Percentiles rank a stretch among this genome's conserved stretches.
Evolutionary conservation across 2,797 vertebrate genomes (phyloP).

Genomic region (Pelochelys cantorii): DNA sequence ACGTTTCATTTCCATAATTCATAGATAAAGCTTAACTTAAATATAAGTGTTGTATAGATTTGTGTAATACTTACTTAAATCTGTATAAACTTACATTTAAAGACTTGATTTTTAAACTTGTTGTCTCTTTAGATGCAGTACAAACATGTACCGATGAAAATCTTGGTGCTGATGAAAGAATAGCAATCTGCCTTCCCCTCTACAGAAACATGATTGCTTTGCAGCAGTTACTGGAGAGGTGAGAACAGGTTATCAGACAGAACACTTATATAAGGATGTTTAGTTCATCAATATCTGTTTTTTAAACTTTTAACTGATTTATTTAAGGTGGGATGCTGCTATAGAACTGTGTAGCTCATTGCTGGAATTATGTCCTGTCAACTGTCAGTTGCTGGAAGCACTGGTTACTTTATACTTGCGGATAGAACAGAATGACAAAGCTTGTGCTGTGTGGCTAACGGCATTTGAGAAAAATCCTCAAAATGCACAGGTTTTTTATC

Average conservation of each 20-base stretch:
- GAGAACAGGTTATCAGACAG: conserved; percentile 42
- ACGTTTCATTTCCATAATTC: neutral
- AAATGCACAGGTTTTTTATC: conserved; percentile 90
- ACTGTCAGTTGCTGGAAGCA: conserved; percentile 86
- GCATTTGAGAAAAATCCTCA: conserved; percentile 87
- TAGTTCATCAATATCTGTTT: fast-evolving
- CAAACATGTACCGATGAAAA: conserved; percentile 86
- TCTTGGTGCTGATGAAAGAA: conserved; percentile 78
- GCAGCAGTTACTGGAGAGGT: conserved; percentile 88
- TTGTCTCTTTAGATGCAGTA: conserved; percentile 84
- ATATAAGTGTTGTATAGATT: neutral
- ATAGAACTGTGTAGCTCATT: conserved; percentile 84
- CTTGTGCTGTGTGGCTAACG: conserved; percentile 85
- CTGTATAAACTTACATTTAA: neutral
- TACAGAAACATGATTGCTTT: conserved; percentile 90
- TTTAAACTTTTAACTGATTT: neutral
- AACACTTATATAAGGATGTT: neutral
- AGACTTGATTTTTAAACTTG: neutral
- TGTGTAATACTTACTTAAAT: neutral
- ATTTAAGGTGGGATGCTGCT: conserved; percentile 87
- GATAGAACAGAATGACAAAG: conserved; percentile 77
- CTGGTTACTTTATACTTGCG: conserved; percentile 86
- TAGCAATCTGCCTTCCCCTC: conserved; percentile 87
- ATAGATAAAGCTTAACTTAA: neutral
- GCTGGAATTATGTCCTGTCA: conserved; percentile 83